Percentiles rank a stretch among this genome's conserved stretches.
Evolutionary conservation across 2,888 invertebrate species (phyloP).

Genomic region (Apamea crenata): DNA sequence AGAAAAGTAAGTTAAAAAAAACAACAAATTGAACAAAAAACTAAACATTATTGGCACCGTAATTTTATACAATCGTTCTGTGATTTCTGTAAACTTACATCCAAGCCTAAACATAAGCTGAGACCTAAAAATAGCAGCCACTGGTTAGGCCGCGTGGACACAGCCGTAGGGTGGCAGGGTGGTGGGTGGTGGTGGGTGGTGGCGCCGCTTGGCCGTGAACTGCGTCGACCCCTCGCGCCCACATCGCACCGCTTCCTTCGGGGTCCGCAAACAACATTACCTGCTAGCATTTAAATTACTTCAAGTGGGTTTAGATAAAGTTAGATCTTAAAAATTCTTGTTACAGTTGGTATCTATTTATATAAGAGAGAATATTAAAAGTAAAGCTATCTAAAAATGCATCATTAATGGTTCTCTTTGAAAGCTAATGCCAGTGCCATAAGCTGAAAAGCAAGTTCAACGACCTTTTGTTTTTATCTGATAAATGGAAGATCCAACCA

Average conservation of each 20-base stretch:
- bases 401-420: not conserved
- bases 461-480: slow-evolving; percentile 26
- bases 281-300: slow-evolving; percentile 58
- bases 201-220: slow-evolving; percentile 85
- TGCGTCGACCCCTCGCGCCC: slow-evolving; percentile 81
- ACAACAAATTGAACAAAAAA: not conserved
- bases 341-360: slow-evolving; percentile 18
- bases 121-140: slow-evolving; percentile 80
- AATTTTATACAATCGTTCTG: not conserved
- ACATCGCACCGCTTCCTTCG: slow-evolving; percentile 66
- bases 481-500: slow-evolving; percentile 7
- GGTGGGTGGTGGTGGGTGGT: slow-evolving; percentile 58
- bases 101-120: slow-evolving; percentile 21
- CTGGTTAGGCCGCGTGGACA: slow-evolving; percentile 67
- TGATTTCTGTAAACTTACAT: slow-evolving; percentile 10
- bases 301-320: slow-evolving; percentile 19
- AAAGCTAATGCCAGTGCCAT: not conserved
- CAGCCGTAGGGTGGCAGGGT: slow-evolving; percentile 63
- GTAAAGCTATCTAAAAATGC: not conserved
- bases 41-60: not conserved
- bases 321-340: slow-evolving; percentile 14
- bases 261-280: slow-evolving; percentile 62
- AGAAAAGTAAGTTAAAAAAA: not conserved
- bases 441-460: slow-evolving; percentile 32
- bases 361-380: slow-evolving; percentile 2